Conservation (phyloP, 1,140 invertebrate species). For the Orchestia grillus region DNA sequence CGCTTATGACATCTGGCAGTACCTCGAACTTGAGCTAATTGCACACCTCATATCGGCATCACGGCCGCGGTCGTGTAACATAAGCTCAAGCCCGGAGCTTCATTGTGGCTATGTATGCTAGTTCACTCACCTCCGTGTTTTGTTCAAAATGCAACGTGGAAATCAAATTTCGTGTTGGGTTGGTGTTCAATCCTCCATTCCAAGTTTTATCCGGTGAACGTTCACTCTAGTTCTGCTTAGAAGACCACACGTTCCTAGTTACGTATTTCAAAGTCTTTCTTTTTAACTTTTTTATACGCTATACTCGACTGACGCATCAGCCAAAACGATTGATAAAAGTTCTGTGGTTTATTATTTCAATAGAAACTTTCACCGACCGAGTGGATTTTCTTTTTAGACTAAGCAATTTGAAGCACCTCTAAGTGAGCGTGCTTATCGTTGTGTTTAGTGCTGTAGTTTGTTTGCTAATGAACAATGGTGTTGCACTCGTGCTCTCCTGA, state of each 20-base stretch:
- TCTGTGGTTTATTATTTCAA: neutral
- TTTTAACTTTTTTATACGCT: neutral
- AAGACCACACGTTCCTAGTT: neutral
- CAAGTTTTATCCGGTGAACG: too few relatives aligned
- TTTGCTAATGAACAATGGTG: conserved; percentile 33
- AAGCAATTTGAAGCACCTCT: neutral
- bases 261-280: neutral
- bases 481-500: conserved; percentile 4
- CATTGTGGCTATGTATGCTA: neutral
- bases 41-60: conserved; percentile 21
- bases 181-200: neutral
- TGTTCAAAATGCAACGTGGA: neutral
- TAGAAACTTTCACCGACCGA: neutral
- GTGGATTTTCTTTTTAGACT: neutral
- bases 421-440: neutral
- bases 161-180: neutral
- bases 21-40: conserved; percentile 47
- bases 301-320: neutral
- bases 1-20: conserved; percentile 56
- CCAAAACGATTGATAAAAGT: neutral
- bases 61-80: neutral
- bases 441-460: conserved; percentile 10
- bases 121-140: neutral
- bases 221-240: neutral
- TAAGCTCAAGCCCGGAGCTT: neutral